A percentile compares a stretch with the other conserved stretches of the same genome.
Conservation (phyloP, 1,140 invertebrate species). For the Spodoptera frugiperda region DNA sequence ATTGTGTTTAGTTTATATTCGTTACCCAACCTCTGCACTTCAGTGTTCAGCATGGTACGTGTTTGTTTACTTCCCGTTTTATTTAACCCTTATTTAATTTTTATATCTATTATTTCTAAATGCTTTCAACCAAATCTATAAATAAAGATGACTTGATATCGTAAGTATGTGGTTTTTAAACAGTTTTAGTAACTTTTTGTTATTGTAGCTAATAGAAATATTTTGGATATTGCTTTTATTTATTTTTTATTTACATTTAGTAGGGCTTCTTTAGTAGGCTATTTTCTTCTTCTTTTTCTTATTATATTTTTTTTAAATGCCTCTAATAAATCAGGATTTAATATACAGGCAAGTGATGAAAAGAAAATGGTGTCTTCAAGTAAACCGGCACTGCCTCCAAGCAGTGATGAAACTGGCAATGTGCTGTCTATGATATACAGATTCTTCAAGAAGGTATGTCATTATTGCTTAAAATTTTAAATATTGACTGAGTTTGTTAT, state of each 20-base stretch:
- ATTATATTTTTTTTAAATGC: constrained; percentile 3
- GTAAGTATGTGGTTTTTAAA: neutral
- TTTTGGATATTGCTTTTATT: neutral
- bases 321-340: neutral
- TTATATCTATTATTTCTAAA: constrained; percentile 4
- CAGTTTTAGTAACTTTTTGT: neutral
- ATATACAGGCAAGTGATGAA: constrained; percentile 66
- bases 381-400: constrained; percentile 75
- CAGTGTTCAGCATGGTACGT: constrained; percentile 56
- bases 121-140: constrained; percentile 50
- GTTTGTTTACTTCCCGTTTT: constrained; percentile 12
- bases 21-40: constrained; percentile 40
- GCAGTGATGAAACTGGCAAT: constrained; percentile 73
- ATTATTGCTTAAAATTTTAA: neutral
- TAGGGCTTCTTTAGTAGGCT: neutral
- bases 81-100: constrained; percentile 43
- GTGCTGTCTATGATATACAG: constrained; percentile 78
- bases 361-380: constrained; percentile 76
- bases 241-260: neutral
- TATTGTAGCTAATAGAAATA: neutral
- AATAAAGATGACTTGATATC: constrained; percentile 57
- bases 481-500: neutral
- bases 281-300: neutral
- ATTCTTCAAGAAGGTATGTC: constrained; percentile 80
- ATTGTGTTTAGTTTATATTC: constrained; percentile 52